phyloP scores from a whole-genome alignment of 64 coral and sea anemone species.

The Exaiptasia diaphana region DNA sequence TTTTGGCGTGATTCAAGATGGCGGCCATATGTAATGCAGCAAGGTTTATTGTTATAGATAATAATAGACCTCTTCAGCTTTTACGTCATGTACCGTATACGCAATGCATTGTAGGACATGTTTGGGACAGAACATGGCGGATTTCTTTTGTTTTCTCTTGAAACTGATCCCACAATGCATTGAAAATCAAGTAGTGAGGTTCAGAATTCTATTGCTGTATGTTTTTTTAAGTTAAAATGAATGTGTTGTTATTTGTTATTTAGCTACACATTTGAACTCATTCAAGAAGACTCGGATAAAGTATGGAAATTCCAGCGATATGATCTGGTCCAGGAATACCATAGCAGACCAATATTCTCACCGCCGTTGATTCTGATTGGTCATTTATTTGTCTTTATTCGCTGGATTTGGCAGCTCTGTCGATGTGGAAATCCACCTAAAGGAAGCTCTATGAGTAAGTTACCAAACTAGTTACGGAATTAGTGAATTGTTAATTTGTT shows the following conservation, averaged over 20 bases:
- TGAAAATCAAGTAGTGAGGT: too few relatives aligned
- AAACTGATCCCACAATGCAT: too few relatives aligned
- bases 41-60: too few relatives aligned
- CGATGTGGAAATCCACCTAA: conserved; percentile 75
- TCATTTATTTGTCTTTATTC: conserved; percentile 73
- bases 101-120: too few relatives aligned
- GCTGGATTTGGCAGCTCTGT: conserved; percentile 91
- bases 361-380: conserved; percentile 80
- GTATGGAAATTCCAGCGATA: conserved; percentile 99
- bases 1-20: too few relatives aligned
- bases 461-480: not conserved
- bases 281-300: conserved; percentile 95
- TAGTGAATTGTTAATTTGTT: not conserved
- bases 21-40: too few relatives aligned
- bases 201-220: not conserved
- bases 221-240: too few relatives aligned
- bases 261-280: conserved; percentile 89
- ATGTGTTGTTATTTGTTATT: not conserved
- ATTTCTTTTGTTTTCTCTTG: too few relatives aligned
- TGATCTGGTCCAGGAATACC: conserved; percentile 82
- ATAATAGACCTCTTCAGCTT: too few relatives aligned
- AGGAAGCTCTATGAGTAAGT: conserved; percentile 88
- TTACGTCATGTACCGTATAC: too few relatives aligned
- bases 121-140: too few relatives aligned
- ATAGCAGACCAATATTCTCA: conserved; percentile 71